Evolutionary conservation across 2,113 vertebrate species (phyloP).

Genomic region (Corythoichthys haematopterus): DNA sequence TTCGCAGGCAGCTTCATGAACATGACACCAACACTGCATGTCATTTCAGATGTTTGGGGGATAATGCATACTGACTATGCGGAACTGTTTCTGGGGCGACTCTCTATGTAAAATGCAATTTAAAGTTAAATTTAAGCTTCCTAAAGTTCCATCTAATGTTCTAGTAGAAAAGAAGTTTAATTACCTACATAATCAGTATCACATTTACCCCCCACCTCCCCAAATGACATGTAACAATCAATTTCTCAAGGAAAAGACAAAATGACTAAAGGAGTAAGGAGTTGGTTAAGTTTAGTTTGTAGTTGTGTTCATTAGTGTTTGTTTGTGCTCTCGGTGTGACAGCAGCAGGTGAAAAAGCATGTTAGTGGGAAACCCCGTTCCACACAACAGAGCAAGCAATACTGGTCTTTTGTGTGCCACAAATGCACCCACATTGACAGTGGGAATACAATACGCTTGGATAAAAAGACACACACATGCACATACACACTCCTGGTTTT

Average conservation of each 20-base stretch:
- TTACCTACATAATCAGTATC: neutral
- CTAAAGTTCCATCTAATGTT: neutral
- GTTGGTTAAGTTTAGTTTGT: constrained; percentile 10
- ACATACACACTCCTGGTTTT: constrained; percentile 1
- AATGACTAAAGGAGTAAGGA: neutral
- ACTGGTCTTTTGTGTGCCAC: constrained; percentile 24
- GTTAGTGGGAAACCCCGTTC: constrained; percentile 27
- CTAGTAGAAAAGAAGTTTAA: neutral
- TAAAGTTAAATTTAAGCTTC: neutral
- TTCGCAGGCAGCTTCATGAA: constrained; percentile 23
- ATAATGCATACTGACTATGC: neutral
- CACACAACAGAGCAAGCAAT: constrained; percentile 24
- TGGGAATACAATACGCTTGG: neutral
- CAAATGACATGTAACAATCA: neutral
- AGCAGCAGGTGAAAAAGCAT: constrained; percentile 40
- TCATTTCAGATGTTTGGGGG: neutral
- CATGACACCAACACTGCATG: neutral
- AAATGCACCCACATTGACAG: constrained; percentile 7
- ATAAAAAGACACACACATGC: constrained; percentile 7
- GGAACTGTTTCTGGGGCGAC: neutral
- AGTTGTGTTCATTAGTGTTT: constrained; percentile 15
- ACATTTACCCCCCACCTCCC: neutral
- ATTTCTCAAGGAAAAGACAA: neutral
- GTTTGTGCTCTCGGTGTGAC: constrained; percentile 13
- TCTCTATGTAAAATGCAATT: neutral